phyloP scores from a whole-genome alignment of 2,797 vertebrate genomes.

The Tenualosa ilisha region DNA sequence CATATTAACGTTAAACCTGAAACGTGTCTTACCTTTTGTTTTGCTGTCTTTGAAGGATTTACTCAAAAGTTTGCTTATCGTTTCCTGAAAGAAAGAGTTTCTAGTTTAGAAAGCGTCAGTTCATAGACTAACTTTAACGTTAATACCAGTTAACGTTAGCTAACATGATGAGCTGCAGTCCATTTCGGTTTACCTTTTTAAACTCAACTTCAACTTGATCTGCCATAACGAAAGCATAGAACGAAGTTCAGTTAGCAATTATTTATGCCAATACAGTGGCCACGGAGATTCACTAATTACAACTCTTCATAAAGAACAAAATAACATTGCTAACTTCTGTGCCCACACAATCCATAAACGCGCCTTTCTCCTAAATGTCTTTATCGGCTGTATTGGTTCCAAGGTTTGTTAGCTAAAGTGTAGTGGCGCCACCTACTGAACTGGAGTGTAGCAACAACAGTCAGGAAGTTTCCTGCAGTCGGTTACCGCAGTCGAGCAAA shows the following conservation, averaged over 20 bases:
- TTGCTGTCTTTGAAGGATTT: constrained; percentile 74
- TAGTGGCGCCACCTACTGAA: not conserved
- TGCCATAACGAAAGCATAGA: not conserved
- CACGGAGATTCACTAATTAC: no score
- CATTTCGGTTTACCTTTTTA: not conserved
- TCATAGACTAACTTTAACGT: no score
- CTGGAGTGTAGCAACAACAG: not conserved
- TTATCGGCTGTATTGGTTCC: not conserved
- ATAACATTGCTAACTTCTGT: not conserved
- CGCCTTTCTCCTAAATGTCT: not conserved
- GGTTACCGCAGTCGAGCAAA: no score
- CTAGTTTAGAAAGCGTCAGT: no score
- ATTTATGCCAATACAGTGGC: not conserved
- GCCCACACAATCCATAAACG: not conserved
- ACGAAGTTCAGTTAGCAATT: not conserved
- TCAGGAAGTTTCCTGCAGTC: no score
- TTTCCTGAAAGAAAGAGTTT: constrained; percentile 61
- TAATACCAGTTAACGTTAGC: not conserved
- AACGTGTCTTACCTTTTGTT: constrained; percentile 64
- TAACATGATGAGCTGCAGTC: no score
- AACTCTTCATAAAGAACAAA: not conserved
- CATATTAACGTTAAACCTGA: not conserved
- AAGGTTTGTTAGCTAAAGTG: not conserved
- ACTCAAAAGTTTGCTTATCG: constrained; percentile 67
- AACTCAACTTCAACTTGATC: constrained; percentile 8